Conservation (phyloP, 2,888 invertebrate species). For the Oligia latruncula region DNA sequence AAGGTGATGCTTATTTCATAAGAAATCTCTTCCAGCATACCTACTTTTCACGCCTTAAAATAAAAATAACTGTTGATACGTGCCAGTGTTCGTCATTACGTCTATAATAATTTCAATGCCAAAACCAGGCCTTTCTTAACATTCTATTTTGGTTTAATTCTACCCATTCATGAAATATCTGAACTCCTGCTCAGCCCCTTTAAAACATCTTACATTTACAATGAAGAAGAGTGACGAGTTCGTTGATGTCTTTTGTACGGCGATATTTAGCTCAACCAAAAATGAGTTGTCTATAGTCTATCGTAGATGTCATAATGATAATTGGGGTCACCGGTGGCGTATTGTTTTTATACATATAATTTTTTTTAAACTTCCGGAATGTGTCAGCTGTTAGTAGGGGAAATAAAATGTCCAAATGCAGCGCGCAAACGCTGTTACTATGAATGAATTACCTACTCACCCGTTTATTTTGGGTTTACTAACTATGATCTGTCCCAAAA, state of each 20-base stretch:
- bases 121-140: neutral
- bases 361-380: constrained; percentile 5
- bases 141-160: neutral
- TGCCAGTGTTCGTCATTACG: too few species aligned
- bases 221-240: constrained; percentile 28
- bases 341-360: neutral
- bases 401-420: neutral
- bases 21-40: too few species aligned
- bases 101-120: neutral
- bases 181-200: neutral
- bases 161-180: too few species aligned
- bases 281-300: neutral
- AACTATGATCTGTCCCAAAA: neutral
- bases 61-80: neutral
- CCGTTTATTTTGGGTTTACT: neutral
- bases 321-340: neutral
- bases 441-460: neutral
- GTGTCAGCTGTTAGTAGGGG: constrained; percentile 3
- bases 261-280: neutral
- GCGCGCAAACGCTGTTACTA: neutral
- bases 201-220: too few species aligned
- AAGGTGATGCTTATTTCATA: too few species aligned
- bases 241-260: constrained; percentile 81
- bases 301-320: neutral
- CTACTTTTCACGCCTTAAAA: neutral